Conservation (phyloP, 1,140 invertebrate species). For the Drosophila trapezifrons region DNA sequence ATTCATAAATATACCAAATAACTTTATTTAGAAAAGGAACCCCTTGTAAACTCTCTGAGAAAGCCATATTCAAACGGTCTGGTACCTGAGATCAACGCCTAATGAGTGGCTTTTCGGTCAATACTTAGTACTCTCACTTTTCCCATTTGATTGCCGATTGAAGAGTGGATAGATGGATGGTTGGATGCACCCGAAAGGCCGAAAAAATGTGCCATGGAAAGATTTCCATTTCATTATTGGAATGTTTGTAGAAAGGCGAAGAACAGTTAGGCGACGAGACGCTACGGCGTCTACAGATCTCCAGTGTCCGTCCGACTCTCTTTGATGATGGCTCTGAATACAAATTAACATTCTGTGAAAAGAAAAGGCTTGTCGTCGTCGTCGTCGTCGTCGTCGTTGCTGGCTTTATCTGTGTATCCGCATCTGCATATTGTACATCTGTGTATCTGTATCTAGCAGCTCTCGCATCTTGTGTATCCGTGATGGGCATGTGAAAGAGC, state of each 20-base stretch:
- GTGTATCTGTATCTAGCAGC: conserved; percentile 21
- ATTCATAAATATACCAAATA: no score
- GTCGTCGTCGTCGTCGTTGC: conserved; percentile 19
- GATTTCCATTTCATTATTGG: conserved; percentile 73
- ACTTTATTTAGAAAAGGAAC: no score
- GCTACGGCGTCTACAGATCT: conserved; percentile 8
- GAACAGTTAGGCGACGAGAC: conserved; percentile 70
- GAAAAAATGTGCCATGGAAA: conserved; percentile 31
- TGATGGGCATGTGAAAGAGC: conserved; percentile 39
- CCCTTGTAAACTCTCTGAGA: neutral
- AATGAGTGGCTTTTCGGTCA: conserved; percentile 7
- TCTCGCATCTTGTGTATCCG: conserved; percentile 21
- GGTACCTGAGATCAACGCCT: neutral
- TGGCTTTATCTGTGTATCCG: conserved; percentile 30
- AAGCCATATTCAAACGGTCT: neutral
- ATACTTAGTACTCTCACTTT: conserved; percentile 23
- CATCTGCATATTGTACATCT: conserved; percentile 50
- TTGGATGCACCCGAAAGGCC: neutral
- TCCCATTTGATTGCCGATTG: neutral
- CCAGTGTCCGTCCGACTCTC: conserved; percentile 14
- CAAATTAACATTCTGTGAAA: conserved; percentile 71
- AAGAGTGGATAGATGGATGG: neutral
- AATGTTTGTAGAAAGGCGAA: conserved; percentile 76
- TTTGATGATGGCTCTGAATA: conserved; percentile 41
- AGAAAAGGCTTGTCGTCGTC: conserved; percentile 47